Evolutionary conservation across 2,797 vertebrate genomes (phyloP), one percentile per base, ranked within the genome.

Genomic region (Harpagifer antarcticus): DNA sequence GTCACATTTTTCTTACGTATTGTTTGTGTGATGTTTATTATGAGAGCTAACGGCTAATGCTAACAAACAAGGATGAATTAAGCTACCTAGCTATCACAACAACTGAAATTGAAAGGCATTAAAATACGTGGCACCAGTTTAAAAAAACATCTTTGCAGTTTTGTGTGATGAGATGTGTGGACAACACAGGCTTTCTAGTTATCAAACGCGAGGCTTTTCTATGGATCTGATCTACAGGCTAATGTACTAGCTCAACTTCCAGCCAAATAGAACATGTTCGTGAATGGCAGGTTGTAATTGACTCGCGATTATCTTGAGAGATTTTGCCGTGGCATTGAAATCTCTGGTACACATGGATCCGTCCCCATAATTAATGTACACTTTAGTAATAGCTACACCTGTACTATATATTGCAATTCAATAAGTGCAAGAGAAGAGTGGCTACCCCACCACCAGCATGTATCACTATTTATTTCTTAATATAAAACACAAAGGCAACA

Each of bases 21-120:
- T 13, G 14, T 1, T 15, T 13, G 14, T 1, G 19, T 17, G 14
- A 40, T 68, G 60, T 74, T 80, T 65, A 16, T n/a, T 0, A 9
- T 10, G 16, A 10, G 67, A 68, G 71, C 43, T 84, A 68, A 62
- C 50, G 5, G 76, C 76, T 77, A 77, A 74, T 55, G 84, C 66
- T 86, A 84, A 54, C 53, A 50, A 52, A 42, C 43, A 7, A 14
- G 4, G 3, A n/a, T 7, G 7, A 20, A 43, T 9, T 69, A 37
- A 14, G 37, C 16, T 44, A 15, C 2, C 14, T 12, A 33, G 8
- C 23, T 11, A 19, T 37, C 4, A 12, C 6, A 14, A 40, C 15
- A 37, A 11, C 11, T 6, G 5, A 1, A 5, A 9, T 5, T 14
- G 0, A 1, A 5, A 57, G 8, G 0, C 3, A 19, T 13, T 37